phyloP scores from a whole-genome alignment of 2,888 invertebrate species.

The Autographa pulchrina region DNA sequence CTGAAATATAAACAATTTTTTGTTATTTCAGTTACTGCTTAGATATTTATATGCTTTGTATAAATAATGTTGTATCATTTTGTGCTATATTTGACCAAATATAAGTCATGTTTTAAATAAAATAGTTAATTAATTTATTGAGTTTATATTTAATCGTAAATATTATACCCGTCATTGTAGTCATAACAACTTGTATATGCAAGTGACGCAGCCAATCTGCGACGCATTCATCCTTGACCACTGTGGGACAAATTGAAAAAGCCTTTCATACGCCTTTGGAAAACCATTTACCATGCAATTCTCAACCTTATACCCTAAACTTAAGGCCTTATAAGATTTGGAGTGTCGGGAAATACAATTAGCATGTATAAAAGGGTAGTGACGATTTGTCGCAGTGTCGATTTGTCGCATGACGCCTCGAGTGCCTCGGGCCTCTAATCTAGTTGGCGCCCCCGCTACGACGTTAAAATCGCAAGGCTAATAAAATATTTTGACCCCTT shows the following conservation, averaged over 20 bases:
- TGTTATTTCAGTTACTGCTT: too few species aligned
- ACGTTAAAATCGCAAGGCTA: constrained; percentile 89
- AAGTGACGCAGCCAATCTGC: constrained; percentile 68
- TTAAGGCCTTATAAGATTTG: constrained; percentile 20
- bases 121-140: background rate
- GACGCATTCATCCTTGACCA: constrained; percentile 70
- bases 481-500: constrained; percentile 90
- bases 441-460: constrained; percentile 84
- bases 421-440: constrained; percentile 81
- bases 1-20: too few species aligned
- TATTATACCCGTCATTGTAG: constrained; percentile 11
- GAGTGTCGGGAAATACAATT: constrained; percentile 38
- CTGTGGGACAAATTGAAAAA: constrained; percentile 67
- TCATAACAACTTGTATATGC: constrained; percentile 41
- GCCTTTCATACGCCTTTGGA: constrained; percentile 47
- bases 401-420: constrained; percentile 76
- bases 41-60: too few species aligned
- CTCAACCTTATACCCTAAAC: constrained; percentile 36
- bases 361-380: constrained; percentile 54
- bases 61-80: too few species aligned
- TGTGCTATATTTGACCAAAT: too few species aligned
- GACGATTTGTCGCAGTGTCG: constrained; percentile 62
- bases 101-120: too few species aligned
- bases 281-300: constrained; percentile 32
- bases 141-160: background rate